These are phyloP conservation scores for Drosophila ohnishii DNA, from an alignment of 1,140 invertebrate genomes.

Conservation along the genomic window DNA sequence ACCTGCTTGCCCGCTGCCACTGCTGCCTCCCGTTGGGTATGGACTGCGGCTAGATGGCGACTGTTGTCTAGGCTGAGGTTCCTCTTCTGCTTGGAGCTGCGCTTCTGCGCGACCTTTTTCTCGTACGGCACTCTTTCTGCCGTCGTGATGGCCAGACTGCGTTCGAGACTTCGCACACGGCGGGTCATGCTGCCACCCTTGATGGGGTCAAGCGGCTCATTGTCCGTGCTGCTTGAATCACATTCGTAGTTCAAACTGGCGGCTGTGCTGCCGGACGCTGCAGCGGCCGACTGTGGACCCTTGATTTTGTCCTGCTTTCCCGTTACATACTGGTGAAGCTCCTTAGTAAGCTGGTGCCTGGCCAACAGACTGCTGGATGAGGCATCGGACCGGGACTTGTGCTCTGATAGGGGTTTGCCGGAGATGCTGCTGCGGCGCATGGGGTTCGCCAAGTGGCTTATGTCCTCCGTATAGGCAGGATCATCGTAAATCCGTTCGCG, in stretches of 20 bases:
- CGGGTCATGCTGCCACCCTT: conserved; percentile 45
- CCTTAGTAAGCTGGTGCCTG: conserved; percentile 72
- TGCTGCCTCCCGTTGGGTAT: conserved; percentile 17
- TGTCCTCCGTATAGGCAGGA: conserved; percentile 82
- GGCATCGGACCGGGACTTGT: conserved; percentile 28
- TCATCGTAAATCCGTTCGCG: conserved; percentile 81
- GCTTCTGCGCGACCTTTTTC: conserved; percentile 61
- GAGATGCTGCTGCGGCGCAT: conserved; percentile 77
- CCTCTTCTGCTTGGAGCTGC: conserved; percentile 74
- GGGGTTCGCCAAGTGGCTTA: conserved; percentile 81
- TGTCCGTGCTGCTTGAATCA: conserved; percentile 74
- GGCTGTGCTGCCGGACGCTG: conserved; percentile 13
- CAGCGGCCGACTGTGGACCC: neutral
- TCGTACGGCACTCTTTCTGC: conserved; percentile 42
- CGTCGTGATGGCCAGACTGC: conserved; percentile 41
- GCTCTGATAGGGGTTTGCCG: conserved; percentile 51
- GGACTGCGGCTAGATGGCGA: conserved; percentile 23
- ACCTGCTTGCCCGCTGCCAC: conserved; percentile 10
- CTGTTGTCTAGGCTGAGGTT: conserved; percentile 75
- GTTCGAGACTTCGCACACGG: conserved; percentile 73
- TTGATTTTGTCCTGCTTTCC: conserved; percentile 48
- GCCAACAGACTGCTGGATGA: conserved; percentile 58
- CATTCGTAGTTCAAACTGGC: conserved; percentile 41
- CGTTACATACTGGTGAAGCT: conserved; percentile 63
- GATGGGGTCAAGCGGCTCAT: conserved; percentile 41